Evolutionary conservation across 2,113 vertebrate genomes (phyloP), one percentile per base, ranked within the genome.

Genomic region (Diglossa brunneiventris): DNA sequence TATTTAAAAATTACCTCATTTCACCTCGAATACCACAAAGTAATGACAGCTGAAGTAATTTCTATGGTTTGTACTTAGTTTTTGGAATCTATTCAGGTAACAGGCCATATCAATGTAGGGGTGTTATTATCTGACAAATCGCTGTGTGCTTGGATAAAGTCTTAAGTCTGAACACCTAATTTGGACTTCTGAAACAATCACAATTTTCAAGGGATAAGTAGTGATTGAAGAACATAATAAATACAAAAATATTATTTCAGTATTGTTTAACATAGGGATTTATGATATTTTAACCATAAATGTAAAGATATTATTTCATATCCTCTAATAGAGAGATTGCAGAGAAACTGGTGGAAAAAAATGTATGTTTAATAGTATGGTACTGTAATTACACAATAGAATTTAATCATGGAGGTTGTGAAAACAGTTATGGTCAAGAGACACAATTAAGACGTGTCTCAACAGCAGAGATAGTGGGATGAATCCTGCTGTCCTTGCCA

Each of bases 1-100:
- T 94, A 78, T 95, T 93, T 95, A 87, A 88, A 94, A 93, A 64
- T 78, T 83, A 64, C 94, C 86, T 91, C 24, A 24, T 94, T 90
- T 96, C 75, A 96, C 93, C 88, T 91, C 83, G 59, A 92, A 52
- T 70, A 88, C 39, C 64, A 63, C 70, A 83, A 75, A 91, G 72
- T 30, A 90, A 73, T 63, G 67, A 58, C 62, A 95, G 89, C 20
- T 92, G 66, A 94, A 84, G 47, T 30, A 61, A 94, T 82, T 91
- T 70, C 72, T 83, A 56, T 20, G 33, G 49, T 72, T 83, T 59
- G 28, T 66, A 46, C 37, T 72, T 49, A 47, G 17, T 37, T 92
- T 93, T 80, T 76, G 49, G 50, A 73, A 75, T 58, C 37, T 87
- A 27, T 91, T 83, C 70, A 83, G 62, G 46, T 94, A 87, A 69